A percentile compares a stretch with the other conserved stretches of the same genome.
Evolutionary conservation across 2,888 invertebrate genomes (phyloP).

Genomic region (Mesoligia furuncula): DNA sequence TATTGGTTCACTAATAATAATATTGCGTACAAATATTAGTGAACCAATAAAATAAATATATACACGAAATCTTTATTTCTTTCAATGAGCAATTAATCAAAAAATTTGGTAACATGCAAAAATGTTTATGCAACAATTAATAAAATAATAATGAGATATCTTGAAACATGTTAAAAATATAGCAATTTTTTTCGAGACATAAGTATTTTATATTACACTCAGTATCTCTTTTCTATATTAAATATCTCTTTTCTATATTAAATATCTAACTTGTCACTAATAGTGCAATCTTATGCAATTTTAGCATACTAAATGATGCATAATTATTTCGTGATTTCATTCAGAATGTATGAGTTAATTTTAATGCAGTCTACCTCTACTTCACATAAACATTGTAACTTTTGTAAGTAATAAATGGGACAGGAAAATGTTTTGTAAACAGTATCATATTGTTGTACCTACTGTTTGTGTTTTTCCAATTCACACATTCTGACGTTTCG

Average conservation of each 20-base stretch:
- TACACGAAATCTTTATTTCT: not conserved
- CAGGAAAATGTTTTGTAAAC: slow-evolving; percentile 48
- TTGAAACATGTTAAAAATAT: not conserved
- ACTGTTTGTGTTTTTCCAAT: slow-evolving; percentile 29
- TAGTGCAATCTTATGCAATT: slow-evolving; percentile 12
- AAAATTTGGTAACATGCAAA: too few relatives aligned
- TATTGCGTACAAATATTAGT: too few relatives aligned
- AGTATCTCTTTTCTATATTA: not conserved
- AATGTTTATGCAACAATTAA: too few relatives aligned
- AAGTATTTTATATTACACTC: not conserved
- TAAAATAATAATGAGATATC: not conserved
- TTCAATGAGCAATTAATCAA: not conserved
- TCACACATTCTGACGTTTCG: slow-evolving; percentile 17
- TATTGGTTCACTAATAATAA: too few relatives aligned
- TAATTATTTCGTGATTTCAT: slow-evolving; percentile 20
- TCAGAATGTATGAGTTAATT: not conserved
- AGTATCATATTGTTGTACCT: slow-evolving; percentile 19
- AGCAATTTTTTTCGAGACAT: not conserved
- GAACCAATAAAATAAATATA: too few relatives aligned
- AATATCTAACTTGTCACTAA: not conserved
- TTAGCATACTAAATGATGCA: not conserved
- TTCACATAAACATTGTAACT: not conserved
- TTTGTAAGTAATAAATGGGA: not conserved
- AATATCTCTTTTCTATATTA: not conserved
- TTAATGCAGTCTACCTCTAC: slow-evolving; percentile 7